Base-by-base conservation (phyloP, 53 echinoderm and acorn worm genomes). In the Luidia sarsii region DNA sequence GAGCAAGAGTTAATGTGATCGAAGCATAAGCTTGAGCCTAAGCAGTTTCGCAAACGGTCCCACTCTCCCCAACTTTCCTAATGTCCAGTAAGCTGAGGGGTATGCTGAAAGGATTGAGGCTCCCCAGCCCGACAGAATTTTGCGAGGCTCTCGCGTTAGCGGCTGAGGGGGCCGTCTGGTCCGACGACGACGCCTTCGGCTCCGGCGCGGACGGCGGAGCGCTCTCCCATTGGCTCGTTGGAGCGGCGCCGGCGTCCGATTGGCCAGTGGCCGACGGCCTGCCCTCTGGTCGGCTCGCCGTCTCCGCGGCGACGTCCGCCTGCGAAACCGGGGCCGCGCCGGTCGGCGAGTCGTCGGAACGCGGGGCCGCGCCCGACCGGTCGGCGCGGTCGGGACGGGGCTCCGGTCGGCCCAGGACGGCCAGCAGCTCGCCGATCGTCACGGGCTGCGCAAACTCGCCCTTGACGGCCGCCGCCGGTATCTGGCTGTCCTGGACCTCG, bases 81-180 rank as follows among this genome's bases (percentile, higher is more conserved):
- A 77, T 77, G 11, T 77, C 77, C 45, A 77, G 77, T 20, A 59
- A 49, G 25, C 31, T 45, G 48, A 64, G 35, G 29, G 87, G 87
- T 51, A 87, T 52, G 48, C 52, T 71, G 37, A 87, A 71, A 14
- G 87, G 87, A 71, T 87, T 87, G 9, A 87, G 52, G 14, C 80
- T 81, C 29, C 81, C 80, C 10, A 87, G 80, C 27, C 86, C 68
- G 35, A 60, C n/a, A 7, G 60, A 33, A 18, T 65, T 29, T 68
- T 7, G 24, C 4, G n/a, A n/a, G n/a, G n/a, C n/a, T n/a, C n/a
- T n/a, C n/a, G n/a, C n/a, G n/a, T n/a, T 41, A 41, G 41, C 41
- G 6, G 6, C 41, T 7, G 41, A 11, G 11, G 11, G 6, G 41
- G 41, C 11, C 6, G 11, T 11, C 6, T 7, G 11, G 6, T 41